Evolutionary conservation across 2,888 invertebrate genomes (phyloP), one percentile per base, ranked within the genome.

Genomic region (Melipona bicolor): DNA sequence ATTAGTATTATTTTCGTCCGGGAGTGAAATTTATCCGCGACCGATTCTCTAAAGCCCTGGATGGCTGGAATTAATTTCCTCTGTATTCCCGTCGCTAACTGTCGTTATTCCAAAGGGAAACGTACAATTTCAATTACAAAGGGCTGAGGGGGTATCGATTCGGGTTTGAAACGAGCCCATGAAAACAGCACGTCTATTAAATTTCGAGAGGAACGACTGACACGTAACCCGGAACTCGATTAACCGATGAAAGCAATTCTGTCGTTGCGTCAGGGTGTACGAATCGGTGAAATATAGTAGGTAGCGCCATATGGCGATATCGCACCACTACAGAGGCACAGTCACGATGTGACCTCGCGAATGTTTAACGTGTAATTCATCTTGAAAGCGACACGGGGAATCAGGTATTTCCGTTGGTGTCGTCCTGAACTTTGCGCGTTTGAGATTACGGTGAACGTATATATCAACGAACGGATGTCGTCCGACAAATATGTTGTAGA

Each of bases 271-370:
- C 24, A 27, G 32, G 50, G 17, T 4, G 21, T 17, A 50, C 11
- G 4, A 17, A 50, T 68, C 19, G 67, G n/a, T 11, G 67, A 49
- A 67, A 49, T 27, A 19, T 52, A 15, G 50, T 15, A 74, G 68
- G 50, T n/a, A 43, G 56, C 43, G 11, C 19, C 69, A 59, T 68
- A 59, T 76, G 59, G 32, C 59, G 49, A 50, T 68, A 76, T 68
- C n/a, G 13, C 3, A 32, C 49, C 15, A 52, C 5, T 52, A 32
- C 32, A 4, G 27, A 24, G 21, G n/a, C 6, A 36, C n/a, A 50
- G 17, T 6, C 17, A 5, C 3, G 54, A 64, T 9, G n/a, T 24
- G 13, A 32, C 11, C 49, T 50, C 36, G 24, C 67, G 59, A 43
- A 52, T 68, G 68, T 77, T 62, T 64, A 24, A 70, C 70, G 52